Evolutionary conservation across 2,113 vertebrate genomes (phyloP).

Genomic region (Pithys albifrons): DNA sequence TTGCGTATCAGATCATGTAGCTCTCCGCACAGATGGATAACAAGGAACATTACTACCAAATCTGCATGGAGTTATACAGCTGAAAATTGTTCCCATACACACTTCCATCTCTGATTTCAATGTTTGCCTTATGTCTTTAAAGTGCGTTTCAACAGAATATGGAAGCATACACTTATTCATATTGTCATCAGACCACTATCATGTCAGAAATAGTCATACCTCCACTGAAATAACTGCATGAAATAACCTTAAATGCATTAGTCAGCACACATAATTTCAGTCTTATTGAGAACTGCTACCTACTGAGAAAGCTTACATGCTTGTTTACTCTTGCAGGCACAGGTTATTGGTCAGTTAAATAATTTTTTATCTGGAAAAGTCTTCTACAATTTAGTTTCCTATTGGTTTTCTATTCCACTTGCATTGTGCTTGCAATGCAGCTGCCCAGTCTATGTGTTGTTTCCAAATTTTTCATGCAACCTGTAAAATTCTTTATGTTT

Average conservation of each 20-base stretch:
- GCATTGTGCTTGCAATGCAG: background rate
- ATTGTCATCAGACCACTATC: slow-evolving; percentile 9
- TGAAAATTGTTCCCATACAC: slow-evolving; percentile 43
- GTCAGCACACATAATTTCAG: background rate
- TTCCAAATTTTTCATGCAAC: background rate
- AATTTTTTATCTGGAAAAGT: background rate
- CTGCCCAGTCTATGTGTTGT: background rate
- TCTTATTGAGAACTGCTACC: background rate
- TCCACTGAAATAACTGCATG: background rate
- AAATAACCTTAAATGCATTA: background rate
- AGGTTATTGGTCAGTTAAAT: background rate
- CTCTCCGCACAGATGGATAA: background rate
- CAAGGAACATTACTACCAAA: background rate
- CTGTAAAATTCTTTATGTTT: background rate
- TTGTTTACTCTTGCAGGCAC: background rate
- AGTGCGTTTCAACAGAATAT: background rate
- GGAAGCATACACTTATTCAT: background rate
- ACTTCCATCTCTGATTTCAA: slow-evolving; percentile 40
- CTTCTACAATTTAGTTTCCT: background rate
- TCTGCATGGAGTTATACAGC: background rate
- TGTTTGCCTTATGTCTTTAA: slow-evolving; percentile 31
- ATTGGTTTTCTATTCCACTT: background rate
- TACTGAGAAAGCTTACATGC: background rate
- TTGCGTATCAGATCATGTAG: background rate
- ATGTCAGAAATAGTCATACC: background rate